These are phyloP conservation scores for Ligdia adustata DNA, from an alignment of 2,888 invertebrate species.

Conservation along the genomic window DNA sequence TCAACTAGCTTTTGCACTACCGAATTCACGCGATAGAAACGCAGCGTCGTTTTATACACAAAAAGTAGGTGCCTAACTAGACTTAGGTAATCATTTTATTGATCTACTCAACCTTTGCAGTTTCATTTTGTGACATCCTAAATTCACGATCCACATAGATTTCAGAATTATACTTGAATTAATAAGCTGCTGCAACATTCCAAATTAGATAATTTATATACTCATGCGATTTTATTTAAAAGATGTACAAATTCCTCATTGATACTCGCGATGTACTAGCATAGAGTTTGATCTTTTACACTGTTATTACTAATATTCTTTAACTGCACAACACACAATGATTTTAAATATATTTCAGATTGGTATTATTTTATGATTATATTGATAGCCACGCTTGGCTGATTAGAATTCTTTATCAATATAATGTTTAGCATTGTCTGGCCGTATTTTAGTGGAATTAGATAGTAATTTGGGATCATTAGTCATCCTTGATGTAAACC, in stretches of 20 bases:
- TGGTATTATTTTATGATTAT: too few relatives aligned
- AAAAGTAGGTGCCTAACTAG: too few relatives aligned
- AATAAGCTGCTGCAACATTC: conserved; percentile 2
- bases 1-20: background rate
- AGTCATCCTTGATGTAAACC: background rate
- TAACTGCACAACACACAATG: too few relatives aligned
- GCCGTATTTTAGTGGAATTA: conserved; percentile 5
- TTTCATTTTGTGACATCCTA: too few relatives aligned
- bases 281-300: too few relatives aligned
- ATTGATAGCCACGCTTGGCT: conserved; percentile 5
- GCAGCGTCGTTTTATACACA: too few relatives aligned
- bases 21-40: conserved; percentile 4
- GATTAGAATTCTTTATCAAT: conserved; percentile 2
- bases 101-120: too few relatives aligned
- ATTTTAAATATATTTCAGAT: background rate
- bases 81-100: too few relatives aligned
- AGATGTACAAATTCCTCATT: too few relatives aligned
- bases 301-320: too few relatives aligned
- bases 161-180: conserved; percentile 11
- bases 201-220: background rate
- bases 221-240: background rate
- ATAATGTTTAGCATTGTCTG: background rate
- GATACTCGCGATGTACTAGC: too few relatives aligned
- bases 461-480: conserved; percentile 2
- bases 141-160: background rate